These are phyloP conservation scores for Drosophila emarginata DNA, from an alignment of 2,888 invertebrate genomes.

Conservation along the genomic window DNA sequence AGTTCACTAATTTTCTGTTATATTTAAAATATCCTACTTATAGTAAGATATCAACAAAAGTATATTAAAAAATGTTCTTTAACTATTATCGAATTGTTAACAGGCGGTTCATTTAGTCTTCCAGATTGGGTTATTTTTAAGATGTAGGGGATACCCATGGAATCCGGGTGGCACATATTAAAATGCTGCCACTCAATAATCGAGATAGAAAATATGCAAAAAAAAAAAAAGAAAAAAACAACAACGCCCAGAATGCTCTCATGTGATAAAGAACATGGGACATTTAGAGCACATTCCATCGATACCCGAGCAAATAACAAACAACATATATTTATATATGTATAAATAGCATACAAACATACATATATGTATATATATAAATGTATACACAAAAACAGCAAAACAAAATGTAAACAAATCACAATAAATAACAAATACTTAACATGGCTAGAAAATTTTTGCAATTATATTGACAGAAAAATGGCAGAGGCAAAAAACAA, in stretches of 20 bases:
- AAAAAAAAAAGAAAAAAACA: conserved; percentile 7
- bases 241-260: neutral
- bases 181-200: conserved; percentile 47
- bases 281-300: conserved; percentile 22
- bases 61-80: no score
- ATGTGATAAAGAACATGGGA: neutral
- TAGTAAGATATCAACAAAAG: no score
- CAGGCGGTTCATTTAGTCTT: no score
- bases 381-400: conserved; percentile 15
- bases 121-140: no score
- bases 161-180: conserved; percentile 51
- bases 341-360: no score
- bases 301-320: conserved; percentile 18
- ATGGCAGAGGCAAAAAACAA: conserved; percentile 51
- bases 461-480: conserved; percentile 69
- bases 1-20: no score
- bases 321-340: neutral
- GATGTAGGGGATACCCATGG: neutral
- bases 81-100: no score
- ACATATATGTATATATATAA: neutral
- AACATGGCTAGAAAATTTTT: conserved; percentile 48
- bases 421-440: conserved; percentile 64
- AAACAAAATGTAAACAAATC: conserved; percentile 65
- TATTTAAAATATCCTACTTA: no score
- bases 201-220: conserved; percentile 37